Evolutionary conservation across 2,888 invertebrate genomes (phyloP).

Genomic region (Machimus rusticus): DNA sequence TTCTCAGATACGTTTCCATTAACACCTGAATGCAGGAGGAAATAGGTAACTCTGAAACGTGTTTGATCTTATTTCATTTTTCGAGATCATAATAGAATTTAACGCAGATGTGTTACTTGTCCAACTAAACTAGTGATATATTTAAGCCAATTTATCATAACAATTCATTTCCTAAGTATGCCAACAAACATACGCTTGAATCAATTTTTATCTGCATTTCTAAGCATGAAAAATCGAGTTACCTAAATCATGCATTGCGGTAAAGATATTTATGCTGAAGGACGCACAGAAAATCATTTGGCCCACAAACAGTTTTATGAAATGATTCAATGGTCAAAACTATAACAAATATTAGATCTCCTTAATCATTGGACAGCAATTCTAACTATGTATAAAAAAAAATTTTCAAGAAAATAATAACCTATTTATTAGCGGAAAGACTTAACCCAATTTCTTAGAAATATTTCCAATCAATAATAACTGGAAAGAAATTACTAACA

Average conservation of each 20-base stretch:
- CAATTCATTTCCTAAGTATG: background rate
- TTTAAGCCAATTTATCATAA: background rate
- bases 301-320: background rate
- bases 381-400: no score
- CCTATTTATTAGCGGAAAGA: no score
- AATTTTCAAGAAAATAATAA: no score
- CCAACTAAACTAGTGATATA: background rate
- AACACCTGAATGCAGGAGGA: background rate
- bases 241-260: background rate
- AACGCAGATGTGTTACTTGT: background rate
- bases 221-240: background rate
- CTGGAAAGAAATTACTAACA: no score
- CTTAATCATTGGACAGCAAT: no score
- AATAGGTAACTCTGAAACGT: background rate
- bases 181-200: background rate
- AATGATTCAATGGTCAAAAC: no score
- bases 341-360: no score
- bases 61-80: background rate
- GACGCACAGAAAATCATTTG: background rate
- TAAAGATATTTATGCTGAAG: background rate
- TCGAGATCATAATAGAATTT: background rate
- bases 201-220: background rate
- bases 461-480: no score
- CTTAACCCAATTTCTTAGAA: no score
- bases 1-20: background rate